Evolutionary conservation across 2,797 vertebrate species (phyloP), one percentile per base, ranked within the genome.

Genomic region (Onychomys arenicola): DNA sequence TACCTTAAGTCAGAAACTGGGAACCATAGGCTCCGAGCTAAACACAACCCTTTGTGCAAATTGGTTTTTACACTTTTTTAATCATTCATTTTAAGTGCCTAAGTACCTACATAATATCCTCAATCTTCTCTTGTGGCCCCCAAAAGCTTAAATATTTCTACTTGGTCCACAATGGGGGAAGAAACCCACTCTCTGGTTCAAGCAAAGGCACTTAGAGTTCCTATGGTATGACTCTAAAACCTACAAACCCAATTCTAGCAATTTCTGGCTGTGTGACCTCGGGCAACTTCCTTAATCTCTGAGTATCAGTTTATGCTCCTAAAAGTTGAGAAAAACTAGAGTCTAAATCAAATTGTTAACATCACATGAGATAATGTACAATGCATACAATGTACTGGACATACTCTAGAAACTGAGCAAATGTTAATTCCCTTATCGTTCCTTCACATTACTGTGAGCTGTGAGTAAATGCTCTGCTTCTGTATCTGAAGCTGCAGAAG

Each of bases 131-230:
- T 86, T 59, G 29, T 92, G 65, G 16, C 40, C 81, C 75, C 78
- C n/a, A 82, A 96, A 96, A 82, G 21, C 61, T 29, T 84, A 96
- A 95, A 93, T 83, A 40, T 94, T 75, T 87, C 40, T 89, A 34
- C 63, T 77, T 95, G 55, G 46, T 0, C 27, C 14, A 75, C 63
- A 49, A 78, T 21, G 78, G 80, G 49, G 2, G 19, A 77, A 95
- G 87, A 88, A 61, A 43, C 67, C 80, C 8, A 93, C 46, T 63
- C 27, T 37, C 43, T 63, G 27, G 29, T 69, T 81, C 19, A 80
- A 91, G 29, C 73, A 76, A 88, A 75, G 86, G 57, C 29, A 3
- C 57, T 67, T 29, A 67, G 12, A 75, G 37, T 0, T 12, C n/a
- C 40, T 49, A 10, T 6, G 14, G 12, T 49, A 32, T 2, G 17